Conservation (phyloP, 2,113 vertebrate species). For the Heterocephalus glaber region DNA sequence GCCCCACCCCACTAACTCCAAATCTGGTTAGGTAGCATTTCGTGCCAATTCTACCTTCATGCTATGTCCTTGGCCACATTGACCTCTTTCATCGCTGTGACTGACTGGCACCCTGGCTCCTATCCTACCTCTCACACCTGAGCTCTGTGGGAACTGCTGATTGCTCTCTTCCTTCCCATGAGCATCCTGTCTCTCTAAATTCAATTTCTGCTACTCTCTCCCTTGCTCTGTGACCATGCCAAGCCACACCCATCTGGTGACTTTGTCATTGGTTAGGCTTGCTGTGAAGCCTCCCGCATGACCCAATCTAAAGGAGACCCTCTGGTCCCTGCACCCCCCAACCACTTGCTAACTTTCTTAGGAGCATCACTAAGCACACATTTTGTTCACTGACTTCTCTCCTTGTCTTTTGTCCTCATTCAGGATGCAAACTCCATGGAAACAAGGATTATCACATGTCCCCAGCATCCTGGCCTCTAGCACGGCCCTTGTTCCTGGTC, state of each 20-base stretch:
- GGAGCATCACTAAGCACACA: background rate
- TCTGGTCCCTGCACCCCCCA: background rate
- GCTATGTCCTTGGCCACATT: background rate
- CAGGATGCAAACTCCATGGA: background rate
- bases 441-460: background rate
- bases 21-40: background rate
- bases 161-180: no score
- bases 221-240: background rate
- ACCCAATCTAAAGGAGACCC: background rate
- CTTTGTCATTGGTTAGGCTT: background rate
- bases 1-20: no score
- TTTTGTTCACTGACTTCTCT: background rate
- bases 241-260: background rate
- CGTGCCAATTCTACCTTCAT: background rate
- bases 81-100: background rate
- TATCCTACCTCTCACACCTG: rapidly evolving
- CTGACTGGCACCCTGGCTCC: no score
- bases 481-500: background rate
- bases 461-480: no score
- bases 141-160: background rate
- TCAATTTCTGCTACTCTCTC: background rate
- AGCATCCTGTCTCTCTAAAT: background rate
- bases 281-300: background rate
- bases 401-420: background rate
- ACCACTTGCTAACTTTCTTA: background rate